Conservation (phyloP, 2,797 vertebrate genomes). For the Iguana delicatissima region DNA sequence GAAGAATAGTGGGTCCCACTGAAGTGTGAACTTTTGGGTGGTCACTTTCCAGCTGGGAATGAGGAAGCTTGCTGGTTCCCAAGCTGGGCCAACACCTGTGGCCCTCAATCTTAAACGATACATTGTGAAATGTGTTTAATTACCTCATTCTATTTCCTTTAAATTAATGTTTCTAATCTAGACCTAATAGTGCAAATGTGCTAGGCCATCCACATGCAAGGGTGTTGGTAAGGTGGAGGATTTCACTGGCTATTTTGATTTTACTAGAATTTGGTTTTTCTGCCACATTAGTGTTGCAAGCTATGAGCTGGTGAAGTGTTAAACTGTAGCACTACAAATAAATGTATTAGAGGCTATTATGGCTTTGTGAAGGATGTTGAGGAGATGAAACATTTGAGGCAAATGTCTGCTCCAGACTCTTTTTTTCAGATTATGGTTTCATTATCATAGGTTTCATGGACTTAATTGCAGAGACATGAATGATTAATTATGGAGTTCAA, state of each 20-base stretch:
- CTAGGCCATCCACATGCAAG: background rate
- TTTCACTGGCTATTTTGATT: background rate
- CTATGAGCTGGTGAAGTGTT: background rate
- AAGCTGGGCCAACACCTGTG: too few species aligned
- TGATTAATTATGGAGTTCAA: slow-evolving; percentile 18
- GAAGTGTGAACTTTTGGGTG: too few species aligned
- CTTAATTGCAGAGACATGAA: slow-evolving; percentile 42
- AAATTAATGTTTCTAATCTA: background rate
- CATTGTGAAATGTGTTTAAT: background rate
- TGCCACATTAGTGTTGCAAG: background rate
- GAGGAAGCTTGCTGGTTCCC: too few species aligned
- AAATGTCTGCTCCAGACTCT: background rate
- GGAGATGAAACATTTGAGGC: slow-evolving; percentile 36
- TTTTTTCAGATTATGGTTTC: slow-evolving; percentile 28
- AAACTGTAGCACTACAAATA: background rate
- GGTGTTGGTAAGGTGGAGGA: background rate
- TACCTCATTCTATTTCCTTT: background rate
- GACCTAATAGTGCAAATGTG: background rate
- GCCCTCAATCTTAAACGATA: background rate
- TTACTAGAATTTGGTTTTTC: background rate
- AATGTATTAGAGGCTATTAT: background rate
- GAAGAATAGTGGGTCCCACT: too few species aligned
- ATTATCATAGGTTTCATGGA: slow-evolving; percentile 35
- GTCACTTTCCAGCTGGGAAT: too few species aligned
- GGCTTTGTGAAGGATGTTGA: background rate